A percentile compares a stretch with the other conserved stretches of the same genome.
Evolutionary conservation across 2,113 vertebrate genomes (phyloP).

Genomic region (Cathartes aura): DNA sequence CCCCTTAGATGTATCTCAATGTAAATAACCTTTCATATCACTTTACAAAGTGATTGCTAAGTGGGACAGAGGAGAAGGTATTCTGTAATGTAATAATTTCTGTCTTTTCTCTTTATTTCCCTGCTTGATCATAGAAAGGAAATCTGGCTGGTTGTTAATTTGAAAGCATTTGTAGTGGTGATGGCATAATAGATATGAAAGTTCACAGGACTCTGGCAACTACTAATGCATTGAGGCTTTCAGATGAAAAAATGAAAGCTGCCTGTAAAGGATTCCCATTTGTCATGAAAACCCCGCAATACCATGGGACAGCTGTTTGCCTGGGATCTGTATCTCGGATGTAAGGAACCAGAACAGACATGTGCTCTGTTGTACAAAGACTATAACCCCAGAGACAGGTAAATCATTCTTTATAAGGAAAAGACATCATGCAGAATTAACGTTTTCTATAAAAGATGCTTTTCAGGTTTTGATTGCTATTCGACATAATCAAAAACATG

Average conservation of each 20-base stretch:
- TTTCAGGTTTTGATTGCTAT: not conserved
- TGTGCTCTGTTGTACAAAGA: not conserved
- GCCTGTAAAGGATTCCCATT: slow-evolving; percentile 2
- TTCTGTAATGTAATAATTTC: not conserved
- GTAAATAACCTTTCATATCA: slow-evolving; percentile 27
- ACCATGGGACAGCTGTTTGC: not conserved
- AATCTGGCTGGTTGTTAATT: not conserved
- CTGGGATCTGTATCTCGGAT: not conserved
- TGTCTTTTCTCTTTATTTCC: slow-evolving; percentile 29
- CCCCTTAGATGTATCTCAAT: not conserved
- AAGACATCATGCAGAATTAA: not conserved
- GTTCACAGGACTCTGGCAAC: slow-evolving; percentile 7
- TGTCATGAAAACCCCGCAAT: not conserved
- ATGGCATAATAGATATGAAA: not conserved
- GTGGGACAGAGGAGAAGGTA: not conserved
- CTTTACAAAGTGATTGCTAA: not conserved
- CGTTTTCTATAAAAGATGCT: not conserved
- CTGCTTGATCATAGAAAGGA: not conserved
- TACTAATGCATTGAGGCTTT: not conserved
- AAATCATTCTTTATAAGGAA: slow-evolving; percentile 9
- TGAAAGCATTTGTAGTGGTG: slow-evolving; percentile 1
- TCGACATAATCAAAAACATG: not conserved
- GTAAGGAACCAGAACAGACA: not conserved
- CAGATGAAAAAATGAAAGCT: not conserved
- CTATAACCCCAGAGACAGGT: not conserved